Percentiles rank a stretch among this genome's conserved stretches.
These are phyloP conservation scores for Ctenosaura bakeri DNA, from an alignment of 2,797 vertebrate species.

Conservation along the genomic window DNA sequence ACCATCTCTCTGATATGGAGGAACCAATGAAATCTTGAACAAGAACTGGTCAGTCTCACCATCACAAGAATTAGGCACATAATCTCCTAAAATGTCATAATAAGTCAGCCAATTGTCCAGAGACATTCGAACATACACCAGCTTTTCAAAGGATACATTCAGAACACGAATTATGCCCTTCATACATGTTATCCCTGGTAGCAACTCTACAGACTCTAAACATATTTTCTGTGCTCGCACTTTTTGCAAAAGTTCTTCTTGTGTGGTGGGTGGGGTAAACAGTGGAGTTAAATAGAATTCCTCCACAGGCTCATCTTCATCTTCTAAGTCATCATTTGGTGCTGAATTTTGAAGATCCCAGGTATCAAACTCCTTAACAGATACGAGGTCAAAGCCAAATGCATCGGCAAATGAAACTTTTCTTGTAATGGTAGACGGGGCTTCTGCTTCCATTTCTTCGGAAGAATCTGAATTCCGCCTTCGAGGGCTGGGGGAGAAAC, in stretches of 20 bases:
- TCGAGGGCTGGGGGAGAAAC: conserved; percentile 87
- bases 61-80: conserved; percentile 92
- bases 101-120: conserved; percentile 89
- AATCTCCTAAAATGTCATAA: conserved; percentile 92
- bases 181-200: conserved; percentile 86
- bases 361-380: conserved; percentile 93
- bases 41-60: conserved; percentile 91
- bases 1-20: conserved; percentile 87
- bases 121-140: conserved; percentile 87
- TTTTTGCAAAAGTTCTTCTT: conserved; percentile 86
- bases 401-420: conserved; percentile 98
- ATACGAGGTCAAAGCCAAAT: conserved; percentile 94
- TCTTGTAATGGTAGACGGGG: conserved; percentile 78
- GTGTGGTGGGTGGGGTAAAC: conserved; percentile 85
- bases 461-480: conserved; percentile 84
- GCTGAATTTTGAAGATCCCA: conserved; percentile 77
- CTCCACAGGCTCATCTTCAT: conserved; percentile 76
- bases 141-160: conserved; percentile 92
- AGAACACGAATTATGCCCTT: conserved; percentile 90
- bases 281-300: conserved; percentile 88
- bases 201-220: conserved; percentile 88
- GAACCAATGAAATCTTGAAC: conserved; percentile 89
- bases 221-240: conserved; percentile 87
- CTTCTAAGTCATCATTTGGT: conserved; percentile 67
- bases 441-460: conserved; percentile 86